Conservation (phyloP, 2,113 vertebrate species). For the Erpornis zantholeuca region DNA sequence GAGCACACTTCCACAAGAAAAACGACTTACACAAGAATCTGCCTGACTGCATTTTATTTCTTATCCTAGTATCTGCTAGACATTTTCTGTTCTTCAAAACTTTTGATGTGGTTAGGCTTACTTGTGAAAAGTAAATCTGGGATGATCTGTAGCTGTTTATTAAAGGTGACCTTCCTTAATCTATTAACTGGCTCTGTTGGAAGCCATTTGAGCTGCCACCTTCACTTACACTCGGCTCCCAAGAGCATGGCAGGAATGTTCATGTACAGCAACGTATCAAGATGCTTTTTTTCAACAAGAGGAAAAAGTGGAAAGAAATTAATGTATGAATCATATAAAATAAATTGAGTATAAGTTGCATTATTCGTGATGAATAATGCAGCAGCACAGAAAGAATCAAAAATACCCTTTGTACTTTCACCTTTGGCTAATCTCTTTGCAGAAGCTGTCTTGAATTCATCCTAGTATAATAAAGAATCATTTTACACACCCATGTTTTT, state of each 20-base stretch:
- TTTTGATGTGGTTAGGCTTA: neutral
- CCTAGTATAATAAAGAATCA: neutral
- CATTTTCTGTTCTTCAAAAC: neutral
- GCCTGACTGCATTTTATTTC: neutral
- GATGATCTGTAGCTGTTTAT: neutral
- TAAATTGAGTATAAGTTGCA: neutral
- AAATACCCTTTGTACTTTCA: neutral
- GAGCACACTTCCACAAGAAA: neutral
- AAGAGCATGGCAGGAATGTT: neutral
- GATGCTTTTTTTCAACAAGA: neutral
- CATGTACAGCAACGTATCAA: neutral
- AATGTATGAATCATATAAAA: neutral
- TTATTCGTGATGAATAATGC: neutral
- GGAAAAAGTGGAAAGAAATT: neutral
- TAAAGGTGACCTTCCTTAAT: constrained; percentile 9
- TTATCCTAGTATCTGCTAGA: neutral
- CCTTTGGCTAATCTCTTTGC: neutral
- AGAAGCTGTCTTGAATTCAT: neutral
- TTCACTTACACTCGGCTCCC: neutral
- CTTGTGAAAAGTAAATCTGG: neutral
- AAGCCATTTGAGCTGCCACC: neutral
- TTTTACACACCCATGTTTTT: neutral
- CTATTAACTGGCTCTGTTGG: neutral
- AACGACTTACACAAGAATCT: neutral
- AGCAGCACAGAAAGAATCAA: neutral